phyloP scores from a whole-genome alignment of 2,888 invertebrate genomes.

The Chelonus formosanus region DNA sequence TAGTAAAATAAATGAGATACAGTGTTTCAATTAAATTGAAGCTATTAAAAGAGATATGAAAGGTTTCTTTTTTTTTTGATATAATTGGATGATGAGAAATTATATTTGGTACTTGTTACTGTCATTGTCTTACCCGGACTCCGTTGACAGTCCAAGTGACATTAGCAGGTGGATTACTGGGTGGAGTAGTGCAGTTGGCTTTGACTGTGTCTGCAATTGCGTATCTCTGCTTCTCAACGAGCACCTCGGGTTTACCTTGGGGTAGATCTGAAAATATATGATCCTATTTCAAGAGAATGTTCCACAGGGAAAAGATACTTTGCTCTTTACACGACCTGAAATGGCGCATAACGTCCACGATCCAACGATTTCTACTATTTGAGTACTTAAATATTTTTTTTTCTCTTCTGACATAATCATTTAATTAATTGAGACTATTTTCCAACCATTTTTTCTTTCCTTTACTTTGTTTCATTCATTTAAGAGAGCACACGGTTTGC shows the following conservation, averaged over 20 bases:
- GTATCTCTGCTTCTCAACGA: constrained; percentile 75
- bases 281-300: constrained; percentile 29
- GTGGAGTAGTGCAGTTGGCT: constrained; percentile 76
- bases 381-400: background rate
- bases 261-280: constrained; percentile 69
- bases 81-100: too few relatives aligned
- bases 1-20: too few relatives aligned
- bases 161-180: constrained; percentile 75
- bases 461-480: too few relatives aligned
- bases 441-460: too few relatives aligned
- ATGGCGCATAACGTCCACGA: constrained; percentile 11
- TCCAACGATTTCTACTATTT: background rate
- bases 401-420: background rate
- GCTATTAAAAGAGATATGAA: too few relatives aligned
- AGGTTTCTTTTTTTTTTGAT: too few relatives aligned
- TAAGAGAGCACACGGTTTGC: too few relatives aligned
- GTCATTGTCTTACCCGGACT: constrained; percentile 51
- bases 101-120: constrained; percentile 3
- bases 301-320: constrained; percentile 27
- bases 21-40: too few relatives aligned
- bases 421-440: background rate
- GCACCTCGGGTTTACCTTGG: constrained; percentile 73
- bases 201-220: constrained; percentile 75
- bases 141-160: constrained; percentile 78
- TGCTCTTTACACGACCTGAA: constrained; percentile 13